Percentiles rank a stretch among this genome's conserved stretches.
phyloP scores from a whole-genome alignment of 2,797 vertebrate genomes.

The Picus viridis region DNA sequence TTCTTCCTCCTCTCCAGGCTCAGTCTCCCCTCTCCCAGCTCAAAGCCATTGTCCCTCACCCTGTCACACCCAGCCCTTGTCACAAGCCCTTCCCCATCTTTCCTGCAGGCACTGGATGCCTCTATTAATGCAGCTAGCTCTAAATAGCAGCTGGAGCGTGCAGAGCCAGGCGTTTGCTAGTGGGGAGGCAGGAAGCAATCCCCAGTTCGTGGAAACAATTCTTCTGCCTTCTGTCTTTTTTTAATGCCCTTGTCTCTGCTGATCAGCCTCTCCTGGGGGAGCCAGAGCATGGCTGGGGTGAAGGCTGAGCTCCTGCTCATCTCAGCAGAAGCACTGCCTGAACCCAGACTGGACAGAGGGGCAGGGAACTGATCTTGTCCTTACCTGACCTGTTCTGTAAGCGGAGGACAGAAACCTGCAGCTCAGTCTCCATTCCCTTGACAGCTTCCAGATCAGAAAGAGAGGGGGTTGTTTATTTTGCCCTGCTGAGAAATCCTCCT shows the following conservation, averaged over 20 bases:
- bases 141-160: background rate
- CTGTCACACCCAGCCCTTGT: too few relatives aligned
- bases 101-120: too few relatives aligned
- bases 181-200: background rate
- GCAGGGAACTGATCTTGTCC: background rate
- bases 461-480: background rate
- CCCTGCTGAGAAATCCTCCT: background rate
- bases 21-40: too few relatives aligned
- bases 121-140: background rate
- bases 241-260: background rate
- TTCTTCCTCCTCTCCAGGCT: too few relatives aligned
- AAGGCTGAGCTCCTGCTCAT: background rate
- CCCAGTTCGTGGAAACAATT: background rate
- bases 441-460: background rate
- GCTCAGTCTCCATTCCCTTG: fast-evolving
- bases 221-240: background rate
- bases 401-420: background rate
- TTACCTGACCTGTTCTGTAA: background rate
- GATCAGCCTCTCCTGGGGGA: background rate
- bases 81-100: too few relatives aligned
- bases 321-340: background rate
- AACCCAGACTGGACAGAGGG: background rate
- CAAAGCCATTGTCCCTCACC: too few relatives aligned
- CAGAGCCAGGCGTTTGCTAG: background rate
- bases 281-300: background rate